A percentile compares a stretch with the other conserved stretches of the same genome.
phyloP scores from a whole-genome alignment of 2,113 vertebrate species.

The Nyctibius bracteatus region DNA sequence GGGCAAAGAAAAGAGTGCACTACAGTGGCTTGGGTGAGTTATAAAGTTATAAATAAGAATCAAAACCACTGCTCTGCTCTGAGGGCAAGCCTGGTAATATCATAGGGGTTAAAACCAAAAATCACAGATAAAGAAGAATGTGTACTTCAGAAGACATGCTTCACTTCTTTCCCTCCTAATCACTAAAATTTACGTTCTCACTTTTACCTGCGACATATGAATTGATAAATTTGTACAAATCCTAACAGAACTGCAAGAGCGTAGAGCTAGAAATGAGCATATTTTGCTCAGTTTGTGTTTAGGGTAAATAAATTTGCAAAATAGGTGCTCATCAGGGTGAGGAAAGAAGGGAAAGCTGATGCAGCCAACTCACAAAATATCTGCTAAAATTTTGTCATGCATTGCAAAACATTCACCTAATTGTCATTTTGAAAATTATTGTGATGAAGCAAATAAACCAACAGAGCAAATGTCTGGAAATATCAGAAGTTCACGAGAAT shows the following conservation, averaged over 20 bases:
- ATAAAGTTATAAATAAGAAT: background rate
- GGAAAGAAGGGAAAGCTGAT: too few species aligned
- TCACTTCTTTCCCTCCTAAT: background rate
- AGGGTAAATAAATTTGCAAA: too few species aligned
- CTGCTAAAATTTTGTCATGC: too few species aligned
- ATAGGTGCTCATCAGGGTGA: too few species aligned
- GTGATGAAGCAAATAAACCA: background rate
- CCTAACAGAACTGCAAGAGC: background rate
- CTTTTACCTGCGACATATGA: accelerated
- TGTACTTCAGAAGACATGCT: background rate
- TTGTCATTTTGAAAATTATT: background rate
- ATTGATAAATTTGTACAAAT: background rate
- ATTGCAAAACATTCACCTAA: too few species aligned
- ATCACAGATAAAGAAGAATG: background rate
- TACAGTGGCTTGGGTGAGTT: background rate
- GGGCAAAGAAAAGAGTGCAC: background rate
- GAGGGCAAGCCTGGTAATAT: background rate
- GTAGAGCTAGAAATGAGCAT: too few species aligned
- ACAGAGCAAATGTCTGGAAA: background rate
- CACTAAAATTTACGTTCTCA: background rate
- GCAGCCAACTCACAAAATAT: too few species aligned
- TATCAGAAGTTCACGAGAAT: background rate
- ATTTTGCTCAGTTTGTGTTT: too few species aligned
- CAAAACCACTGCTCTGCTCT: background rate
- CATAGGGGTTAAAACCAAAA: background rate